A percentile compares a stretch with the other conserved stretches of the same genome.
phyloP scores from a whole-genome alignment of 1,140 invertebrate species.

The Pogonomyrmex barbatus region DNA sequence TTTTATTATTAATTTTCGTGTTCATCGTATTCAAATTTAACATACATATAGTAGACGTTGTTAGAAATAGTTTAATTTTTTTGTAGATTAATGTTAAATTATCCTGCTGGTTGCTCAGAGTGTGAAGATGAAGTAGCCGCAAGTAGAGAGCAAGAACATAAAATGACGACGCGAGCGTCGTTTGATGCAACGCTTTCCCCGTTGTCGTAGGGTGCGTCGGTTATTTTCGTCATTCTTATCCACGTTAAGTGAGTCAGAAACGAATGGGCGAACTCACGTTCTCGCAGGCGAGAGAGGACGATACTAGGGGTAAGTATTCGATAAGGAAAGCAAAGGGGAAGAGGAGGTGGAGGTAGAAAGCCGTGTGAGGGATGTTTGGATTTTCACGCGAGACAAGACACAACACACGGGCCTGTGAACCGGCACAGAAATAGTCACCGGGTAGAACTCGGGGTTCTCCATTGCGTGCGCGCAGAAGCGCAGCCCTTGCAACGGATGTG shows the following conservation, averaged over 20 bases:
- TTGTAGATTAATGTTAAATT: not conserved
- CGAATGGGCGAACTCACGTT: conserved; percentile 59
- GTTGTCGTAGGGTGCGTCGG: conserved; percentile 67
- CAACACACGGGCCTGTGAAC: conserved; percentile 34
- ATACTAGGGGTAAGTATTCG: conserved; percentile 60
- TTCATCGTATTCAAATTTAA: not conserved
- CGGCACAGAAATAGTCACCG: conserved; percentile 78
- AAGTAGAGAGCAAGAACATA: conserved; percentile 50
- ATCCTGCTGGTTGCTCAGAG: not conserved
- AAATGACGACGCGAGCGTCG: conserved; percentile 44
- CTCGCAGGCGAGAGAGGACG: conserved; percentile 39
- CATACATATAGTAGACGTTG: not conserved
- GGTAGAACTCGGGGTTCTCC: conserved; percentile 48
- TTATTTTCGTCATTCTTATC: conserved; percentile 69
- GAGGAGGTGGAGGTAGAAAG: not conserved
- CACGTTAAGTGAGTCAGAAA: conserved; percentile 69
- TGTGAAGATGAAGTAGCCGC: conserved; percentile 1
- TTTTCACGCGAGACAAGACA: conserved; percentile 53
- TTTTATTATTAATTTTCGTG: not conserved
- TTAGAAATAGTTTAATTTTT: not conserved
- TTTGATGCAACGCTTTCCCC: conserved; percentile 65
- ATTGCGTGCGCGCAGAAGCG: conserved; percentile 59
- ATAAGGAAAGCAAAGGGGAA: conserved; percentile 53
- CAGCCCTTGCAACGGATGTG: conserved; percentile 76
- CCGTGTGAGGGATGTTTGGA: conserved; percentile 69